Evolutionary conservation across 2,888 invertebrate species (phyloP), one percentile per base, ranked within the genome.

Genomic region (Furcula furcula): DNA sequence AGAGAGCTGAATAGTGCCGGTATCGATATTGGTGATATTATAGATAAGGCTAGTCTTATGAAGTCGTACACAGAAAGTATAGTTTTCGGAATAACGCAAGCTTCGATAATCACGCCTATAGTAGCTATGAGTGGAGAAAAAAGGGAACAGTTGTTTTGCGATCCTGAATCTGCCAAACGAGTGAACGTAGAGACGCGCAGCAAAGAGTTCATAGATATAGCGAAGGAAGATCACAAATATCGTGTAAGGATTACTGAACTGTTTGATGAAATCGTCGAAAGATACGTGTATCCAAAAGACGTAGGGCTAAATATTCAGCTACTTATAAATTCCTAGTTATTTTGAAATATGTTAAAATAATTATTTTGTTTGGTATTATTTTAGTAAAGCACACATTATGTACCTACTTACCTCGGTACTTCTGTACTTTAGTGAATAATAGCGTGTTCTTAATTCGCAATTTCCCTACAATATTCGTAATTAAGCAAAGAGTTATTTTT

Each of bases 201-300:
- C 46, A 50, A 69, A 31, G 74, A 79, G 31, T 66, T 86, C 22
- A 73, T 81, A 31, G 62, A 72, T 16, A 44, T 73, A 10, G 81
- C 81, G 3, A 56, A 49, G 36, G 50, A 68, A 31, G 69, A 83
- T 36, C 36, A 43, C 1, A 43, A 38, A n/a, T 86, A 83, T 58
- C 70, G 79, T 19, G 55, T 60, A 11, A 78, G 91, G 27, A 49
- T 92, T 25, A 76, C 70, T 3, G 91, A 92, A 60, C 66, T 92
- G 47, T 69, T 92, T 9, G 81, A 89, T 37, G 91, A 91, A 62
- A 77, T 92, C 30, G 70, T 91, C 20, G 91, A 91, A 51, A 79
- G 74, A 59, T 91, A 69, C 39, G 47, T 79, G 34, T 56, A 45
- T 34, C 35, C 54, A 4, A 41, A 50, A 21, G 40, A 42, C 25